Evolutionary conservation across 2,888 invertebrate species (phyloP).

Genomic region (Criorhina ranunculi): DNA sequence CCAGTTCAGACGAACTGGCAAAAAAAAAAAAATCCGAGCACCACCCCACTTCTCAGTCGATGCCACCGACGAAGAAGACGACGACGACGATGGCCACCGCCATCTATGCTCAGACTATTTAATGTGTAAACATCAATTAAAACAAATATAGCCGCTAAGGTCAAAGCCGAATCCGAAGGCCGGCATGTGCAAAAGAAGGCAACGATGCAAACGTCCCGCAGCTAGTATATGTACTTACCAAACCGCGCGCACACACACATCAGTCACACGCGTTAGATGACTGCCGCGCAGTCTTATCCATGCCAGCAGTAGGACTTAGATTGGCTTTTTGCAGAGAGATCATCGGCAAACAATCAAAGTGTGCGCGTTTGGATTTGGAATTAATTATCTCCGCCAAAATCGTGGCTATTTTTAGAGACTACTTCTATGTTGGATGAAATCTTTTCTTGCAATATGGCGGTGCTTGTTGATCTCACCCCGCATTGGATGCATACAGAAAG

Average conservation of each 20-base stretch:
- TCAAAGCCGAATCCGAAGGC: slow-evolving; percentile 55
- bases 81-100: not conserved
- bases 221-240: not conserved
- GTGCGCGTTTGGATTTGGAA: slow-evolving; percentile 3
- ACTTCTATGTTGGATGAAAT: slow-evolving; percentile 15
- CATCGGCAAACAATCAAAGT: slow-evolving; percentile 32
- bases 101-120: slow-evolving; percentile 40
- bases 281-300: slow-evolving; percentile 29
- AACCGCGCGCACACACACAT: not conserved
- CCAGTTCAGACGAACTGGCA: slow-evolving; percentile 14
- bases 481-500: not conserved
- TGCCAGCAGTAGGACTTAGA: slow-evolving; percentile 3
- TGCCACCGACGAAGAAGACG: not conserved
- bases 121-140: slow-evolving; percentile 61
- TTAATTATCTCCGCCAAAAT: slow-evolving; percentile 50
- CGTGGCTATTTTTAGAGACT: slow-evolving; percentile 39
- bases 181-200: slow-evolving; percentile 32
- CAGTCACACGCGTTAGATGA: slow-evolving; percentile 10
- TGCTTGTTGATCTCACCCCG: slow-evolving; percentile 19
- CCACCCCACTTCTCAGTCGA: slow-evolving; percentile 20
- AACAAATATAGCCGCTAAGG: slow-evolving; percentile 64
- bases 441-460: slow-evolving; percentile 31
- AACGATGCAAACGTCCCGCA: slow-evolving; percentile 35
- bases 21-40: too few species aligned
- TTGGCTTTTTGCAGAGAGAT: slow-evolving; percentile 10